phyloP scores from a whole-genome alignment of 2,888 invertebrate genomes.

The Argyresthia albistria region DNA sequence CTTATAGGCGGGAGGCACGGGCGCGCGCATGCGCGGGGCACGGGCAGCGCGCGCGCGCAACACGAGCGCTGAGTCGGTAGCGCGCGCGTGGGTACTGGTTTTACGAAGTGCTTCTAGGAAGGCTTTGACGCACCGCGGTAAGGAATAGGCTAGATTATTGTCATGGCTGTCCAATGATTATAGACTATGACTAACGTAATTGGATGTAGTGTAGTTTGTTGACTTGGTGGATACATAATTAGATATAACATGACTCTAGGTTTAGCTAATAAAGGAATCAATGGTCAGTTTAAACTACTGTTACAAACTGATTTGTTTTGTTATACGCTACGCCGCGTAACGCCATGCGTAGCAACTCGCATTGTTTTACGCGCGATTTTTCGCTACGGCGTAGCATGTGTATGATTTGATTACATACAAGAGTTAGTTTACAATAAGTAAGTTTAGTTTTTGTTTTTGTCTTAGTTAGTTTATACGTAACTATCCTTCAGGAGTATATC shows the following conservation, averaged over 20 bases:
- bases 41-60: conserved; percentile 36
- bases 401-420: no score
- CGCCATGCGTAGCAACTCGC: no score
- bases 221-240: not conserved
- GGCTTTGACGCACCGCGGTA: conserved; percentile 46
- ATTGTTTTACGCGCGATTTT: no score
- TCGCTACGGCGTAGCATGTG: no score
- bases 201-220: not conserved
- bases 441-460: no score
- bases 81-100: conserved; percentile 60
- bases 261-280: no score
- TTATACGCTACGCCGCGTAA: no score
- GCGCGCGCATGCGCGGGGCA: conserved; percentile 33
- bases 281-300: no score
- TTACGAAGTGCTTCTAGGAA: conserved; percentile 57
- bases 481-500: no score
- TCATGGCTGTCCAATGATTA: conserved; percentile 13
- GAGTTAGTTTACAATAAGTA: no score
- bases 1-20: conserved; percentile 40
- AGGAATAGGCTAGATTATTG: not conserved
- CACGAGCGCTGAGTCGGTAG: conserved; percentile 42
- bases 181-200: conserved; percentile 3
- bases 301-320: no score
- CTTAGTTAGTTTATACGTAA: no score
- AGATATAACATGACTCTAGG: not conserved